phyloP scores from a whole-genome alignment of 2,888 invertebrate genomes.

The Eilema sororculum region DNA sequence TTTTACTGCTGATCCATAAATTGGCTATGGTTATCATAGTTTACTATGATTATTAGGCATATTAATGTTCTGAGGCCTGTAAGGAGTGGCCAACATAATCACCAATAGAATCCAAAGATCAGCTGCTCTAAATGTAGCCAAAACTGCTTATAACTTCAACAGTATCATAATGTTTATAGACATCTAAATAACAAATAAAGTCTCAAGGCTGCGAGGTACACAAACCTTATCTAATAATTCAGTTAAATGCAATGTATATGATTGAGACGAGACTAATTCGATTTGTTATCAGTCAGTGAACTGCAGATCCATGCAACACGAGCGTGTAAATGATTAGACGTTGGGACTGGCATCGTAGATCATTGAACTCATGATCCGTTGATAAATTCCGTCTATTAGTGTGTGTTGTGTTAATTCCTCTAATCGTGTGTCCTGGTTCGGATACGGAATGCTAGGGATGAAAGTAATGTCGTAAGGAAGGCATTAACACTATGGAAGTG shows the following conservation, averaged over 20 bases:
- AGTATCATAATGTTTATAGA: no score
- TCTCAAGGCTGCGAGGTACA: not conserved
- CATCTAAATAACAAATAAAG: no score
- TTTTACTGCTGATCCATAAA: not conserved
- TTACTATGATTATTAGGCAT: not conserved
- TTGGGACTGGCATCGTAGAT: not conserved
- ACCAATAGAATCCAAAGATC: no score
- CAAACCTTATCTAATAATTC: not conserved
- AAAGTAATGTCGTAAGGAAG: no score
- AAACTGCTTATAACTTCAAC: no score
- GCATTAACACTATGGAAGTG: no score
- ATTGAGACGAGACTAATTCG: constrained; percentile 8
- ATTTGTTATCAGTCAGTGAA: constrained; percentile 13
- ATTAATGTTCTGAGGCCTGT: not conserved
- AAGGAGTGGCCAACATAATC: no score
- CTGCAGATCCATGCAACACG: not conserved
- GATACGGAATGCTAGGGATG: no score
- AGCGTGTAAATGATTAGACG: constrained; percentile 11
- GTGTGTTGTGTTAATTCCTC: not conserved
- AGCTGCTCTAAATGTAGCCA: no score
- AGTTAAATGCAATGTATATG: not conserved
- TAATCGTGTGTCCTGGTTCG: no score
- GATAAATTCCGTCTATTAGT: constrained; percentile 8
- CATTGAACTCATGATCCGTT: not conserved
- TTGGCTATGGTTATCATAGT: not conserved